Evolutionary conservation across 2,797 vertebrate genomes (phyloP).

Genomic region (Thripadectes ignobilis): DNA sequence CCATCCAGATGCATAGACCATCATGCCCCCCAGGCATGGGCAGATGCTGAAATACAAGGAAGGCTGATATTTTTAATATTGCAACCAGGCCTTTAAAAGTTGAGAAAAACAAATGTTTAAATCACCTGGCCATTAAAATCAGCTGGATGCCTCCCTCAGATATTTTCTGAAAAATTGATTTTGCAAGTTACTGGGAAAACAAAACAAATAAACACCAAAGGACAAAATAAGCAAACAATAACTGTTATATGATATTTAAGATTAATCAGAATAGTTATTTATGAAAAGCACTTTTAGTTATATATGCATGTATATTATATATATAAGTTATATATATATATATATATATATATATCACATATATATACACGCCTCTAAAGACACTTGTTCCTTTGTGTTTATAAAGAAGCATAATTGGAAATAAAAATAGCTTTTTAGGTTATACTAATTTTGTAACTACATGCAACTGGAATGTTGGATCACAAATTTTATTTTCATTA

Average conservation of each 20-base stretch:
- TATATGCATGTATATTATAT: neutral
- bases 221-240: neutral
- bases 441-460: neutral
- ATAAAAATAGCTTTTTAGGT: neutral
- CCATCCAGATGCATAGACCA: neutral
- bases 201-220: neutral
- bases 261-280: neutral
- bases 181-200: neutral
- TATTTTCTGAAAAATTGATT: neutral
- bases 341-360: too few relatives aligned
- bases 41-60: neutral
- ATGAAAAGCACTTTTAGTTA: neutral
- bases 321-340: neutral
- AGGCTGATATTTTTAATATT: neutral
- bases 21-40: fast-evolving
- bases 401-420: neutral
- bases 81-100: neutral
- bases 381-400: neutral
- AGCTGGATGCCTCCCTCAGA: neutral
- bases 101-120: neutral
- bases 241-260: neutral
- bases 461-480: neutral
- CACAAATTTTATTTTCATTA: neutral
- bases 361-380: neutral
- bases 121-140: neutral